Evolutionary conservation across 2,113 vertebrate species (phyloP), one percentile per base, ranked within the genome.

Genomic region (Varanus salvator): DNA sequence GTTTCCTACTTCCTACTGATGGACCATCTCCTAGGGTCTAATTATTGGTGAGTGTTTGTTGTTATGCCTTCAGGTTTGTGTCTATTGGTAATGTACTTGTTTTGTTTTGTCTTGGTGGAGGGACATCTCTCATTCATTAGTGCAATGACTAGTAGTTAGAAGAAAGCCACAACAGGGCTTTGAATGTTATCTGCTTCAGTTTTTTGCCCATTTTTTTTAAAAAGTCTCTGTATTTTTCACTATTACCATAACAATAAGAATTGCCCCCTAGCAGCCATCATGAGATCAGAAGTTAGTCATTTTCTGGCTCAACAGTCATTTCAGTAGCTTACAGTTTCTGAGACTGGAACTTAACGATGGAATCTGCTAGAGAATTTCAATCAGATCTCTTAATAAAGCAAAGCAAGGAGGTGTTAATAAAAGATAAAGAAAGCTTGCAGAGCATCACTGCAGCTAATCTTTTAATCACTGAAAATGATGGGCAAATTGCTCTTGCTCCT

Each of bases 401-500:
- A 92, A 92, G 82, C 84, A 92, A 66, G 15, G 85, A 78, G 69
- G 90, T 78, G 93, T 92, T 90, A 92, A 87, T 83, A 92, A 88
- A 87, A 94, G 89, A 94, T 92, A 91, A 89, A 76, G 29, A 44
- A 95, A 72, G 50, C 60, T 87, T 4, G 0, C 44, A 91, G 64
- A 87, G 90, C 50, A 25, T 78, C 54, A 57, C 75, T 91, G 69
- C 82, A 84, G 23, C 81, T 94, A 87, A 93, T 91, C 50, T 93
- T 93, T 93, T 92, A 93, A 90, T 92, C 85, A 19, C 11, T 93
- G 14, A 83, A 94, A 91, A 91, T 90, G 76, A 94, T 31, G 89
- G 92, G 94, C 86, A 94, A 91, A 88, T 85, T 93, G n/a, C 80
- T 95, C 3, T 66, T 83, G 50, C 88, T 94, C 88, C 87, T 93